Evolutionary conservation across 2,797 vertebrate species (phyloP), one percentile per base, ranked within the genome.

Genomic region (Poeciliopsis paucimaculata): DNA sequence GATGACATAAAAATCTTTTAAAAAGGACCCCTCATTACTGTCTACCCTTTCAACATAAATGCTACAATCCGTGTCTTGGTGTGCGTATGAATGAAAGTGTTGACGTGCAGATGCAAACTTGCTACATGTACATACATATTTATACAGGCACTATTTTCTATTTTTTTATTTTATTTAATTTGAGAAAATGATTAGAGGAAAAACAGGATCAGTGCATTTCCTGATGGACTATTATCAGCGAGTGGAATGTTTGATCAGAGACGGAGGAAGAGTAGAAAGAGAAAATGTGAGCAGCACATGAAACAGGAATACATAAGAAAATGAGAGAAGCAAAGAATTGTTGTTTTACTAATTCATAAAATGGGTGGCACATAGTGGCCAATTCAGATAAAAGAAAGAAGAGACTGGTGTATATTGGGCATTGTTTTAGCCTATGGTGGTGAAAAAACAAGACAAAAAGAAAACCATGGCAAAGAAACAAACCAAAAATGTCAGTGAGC

Each of bases 171-270:
- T 7, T 7, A 7, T 89, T 85, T 92, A 91, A 93, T 90, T 86
- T 87, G 86, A 85, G 78, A 84, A 81, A 84, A 91, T 86, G 86
- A 92, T 89, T 87, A 84, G 77, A 87, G 88, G 28, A 43, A 57
- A 76, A 26, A 6, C 2, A 75, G 2, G 16, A 83, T 84, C 20
- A 36, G 75, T 78, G 36, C 57, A 78, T 72, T 62, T 68, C 49
- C 64, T 53, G 73, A 26, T 4, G 77, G 74, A 76, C 83, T 82
- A 68, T 92, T 93, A 94, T 89, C 87, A 81, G 76, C 73, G 66
- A 87, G 77, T 83, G 68, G 72, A 76, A 90, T 89, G 88, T 92
- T 87, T 93, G 92, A 94, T 95, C 92, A 90, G 81, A 90, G 85
- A 79, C 36, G 43, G 78, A 85, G 86, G 85, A 55, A 55, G 81